A percentile compares a stretch with the other conserved stretches of the same genome.
phyloP scores from a whole-genome alignment of 2,888 invertebrate species.

The Tipula unca region DNA sequence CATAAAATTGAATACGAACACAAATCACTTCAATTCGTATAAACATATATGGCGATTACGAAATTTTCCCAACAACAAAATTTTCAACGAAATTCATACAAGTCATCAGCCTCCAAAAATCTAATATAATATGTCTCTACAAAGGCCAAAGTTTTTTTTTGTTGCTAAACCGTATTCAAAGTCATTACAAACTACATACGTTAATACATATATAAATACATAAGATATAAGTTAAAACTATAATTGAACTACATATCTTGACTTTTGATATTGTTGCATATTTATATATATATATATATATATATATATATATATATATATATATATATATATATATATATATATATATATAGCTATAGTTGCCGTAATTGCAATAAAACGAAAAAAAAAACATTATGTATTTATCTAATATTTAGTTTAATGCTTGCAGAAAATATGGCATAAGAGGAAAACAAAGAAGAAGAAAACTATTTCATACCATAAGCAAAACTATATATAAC shows the following conservation, averaged over 20 bases:
- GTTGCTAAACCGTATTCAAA: not conserved
- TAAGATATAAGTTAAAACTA: not conserved
- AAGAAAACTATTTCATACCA: not conserved
- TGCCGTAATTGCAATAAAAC: not conserved
- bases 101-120: no score
- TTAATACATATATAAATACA: not conserved
- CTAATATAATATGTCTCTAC: no score
- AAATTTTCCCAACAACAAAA: no score
- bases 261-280: not conserved
- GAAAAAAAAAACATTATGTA: not conserved
- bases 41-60: no score
- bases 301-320: no score
- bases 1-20: no score
- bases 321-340: no score
- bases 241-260: not conserved
- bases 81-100: no score
- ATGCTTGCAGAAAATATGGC: not conserved
- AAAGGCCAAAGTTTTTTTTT: no score
- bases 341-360: no score
- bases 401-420: not conserved
- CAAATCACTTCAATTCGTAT: no score
- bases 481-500: not conserved
- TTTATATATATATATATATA: no score
- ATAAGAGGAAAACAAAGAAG: not conserved
- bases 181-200: not conserved